Percentiles rank a stretch among this genome's conserved stretches.
phyloP scores from a whole-genome alignment of 2,888 invertebrate genomes.

The Listrodromus nycthemerus region DNA sequence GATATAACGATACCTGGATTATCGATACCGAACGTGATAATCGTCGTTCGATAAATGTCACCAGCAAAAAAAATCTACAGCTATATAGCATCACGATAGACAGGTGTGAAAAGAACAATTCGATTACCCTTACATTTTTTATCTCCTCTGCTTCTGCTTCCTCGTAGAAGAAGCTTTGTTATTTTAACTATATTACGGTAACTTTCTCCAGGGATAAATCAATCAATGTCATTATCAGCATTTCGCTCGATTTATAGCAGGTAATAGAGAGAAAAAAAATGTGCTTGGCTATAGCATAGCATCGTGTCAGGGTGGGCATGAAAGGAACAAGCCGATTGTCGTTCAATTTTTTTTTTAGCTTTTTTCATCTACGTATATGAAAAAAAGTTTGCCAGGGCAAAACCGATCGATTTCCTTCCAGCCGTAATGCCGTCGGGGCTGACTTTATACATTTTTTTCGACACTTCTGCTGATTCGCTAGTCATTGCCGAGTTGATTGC shows the following conservation, averaged over 20 bases:
- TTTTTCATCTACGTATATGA: not conserved
- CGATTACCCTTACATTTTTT: no score
- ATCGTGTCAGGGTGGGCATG: not conserved
- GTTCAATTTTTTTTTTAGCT: not conserved
- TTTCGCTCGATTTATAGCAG: not conserved
- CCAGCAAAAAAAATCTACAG: not conserved
- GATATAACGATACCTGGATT: not conserved
- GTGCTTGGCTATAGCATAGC: not conserved
- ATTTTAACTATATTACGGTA: not conserved
- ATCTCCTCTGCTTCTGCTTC: no score
- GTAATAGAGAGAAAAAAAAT: not conserved
- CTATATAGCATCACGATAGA: not conserved
- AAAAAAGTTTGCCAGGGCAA: not conserved
- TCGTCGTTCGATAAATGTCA: not conserved
- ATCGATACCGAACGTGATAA: not conserved
- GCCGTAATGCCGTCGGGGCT: constrained; percentile 20
- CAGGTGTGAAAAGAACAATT: no score
- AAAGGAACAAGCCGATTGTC: not conserved
- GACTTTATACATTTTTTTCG: constrained; percentile 22
- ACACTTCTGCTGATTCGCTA: not conserved
- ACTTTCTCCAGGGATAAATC: constrained; percentile 16
- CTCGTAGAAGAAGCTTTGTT: not conserved
- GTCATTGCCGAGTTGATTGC: not conserved
- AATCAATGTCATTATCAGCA: not conserved
- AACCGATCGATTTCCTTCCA: constrained; percentile 4